Evolutionary conservation across 2,113 vertebrate genomes (phyloP).

Genomic region (Megaceryle maxima): DNA sequence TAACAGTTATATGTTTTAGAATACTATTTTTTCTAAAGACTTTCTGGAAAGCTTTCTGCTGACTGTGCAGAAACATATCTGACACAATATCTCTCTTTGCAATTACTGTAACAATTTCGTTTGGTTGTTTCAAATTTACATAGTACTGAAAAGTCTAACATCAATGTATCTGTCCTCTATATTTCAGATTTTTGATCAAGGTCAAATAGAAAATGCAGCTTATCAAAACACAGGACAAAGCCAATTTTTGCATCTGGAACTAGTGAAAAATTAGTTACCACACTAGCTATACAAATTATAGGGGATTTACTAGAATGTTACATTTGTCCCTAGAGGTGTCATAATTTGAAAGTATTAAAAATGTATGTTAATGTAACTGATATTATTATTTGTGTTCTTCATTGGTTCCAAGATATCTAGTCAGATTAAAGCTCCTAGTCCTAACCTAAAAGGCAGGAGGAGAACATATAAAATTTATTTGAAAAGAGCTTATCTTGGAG

Average conservation of each 20-base stretch:
- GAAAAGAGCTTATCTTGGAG: neutral
- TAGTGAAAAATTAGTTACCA: neutral
- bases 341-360: neutral
- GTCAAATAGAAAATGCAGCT: neutral
- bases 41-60: neutral
- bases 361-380: neutral
- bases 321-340: neutral
- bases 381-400: neutral
- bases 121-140: neutral
- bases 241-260: neutral
- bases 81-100: neutral
- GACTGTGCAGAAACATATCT: neutral
- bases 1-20: neutral
- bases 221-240: neutral
- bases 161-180: neutral
- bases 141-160: neutral
- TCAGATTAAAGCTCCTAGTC: neutral
- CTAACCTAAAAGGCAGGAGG: neutral
- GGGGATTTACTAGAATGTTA: neutral
- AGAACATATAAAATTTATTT: neutral
- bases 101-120: neutral
- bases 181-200: neutral
- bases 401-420: neutral
- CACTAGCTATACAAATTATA: neutral
- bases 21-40: neutral